Base-by-base conservation (phyloP, 2,113 vertebrate genomes). In the Romanogobio albipinnatus region DNA sequence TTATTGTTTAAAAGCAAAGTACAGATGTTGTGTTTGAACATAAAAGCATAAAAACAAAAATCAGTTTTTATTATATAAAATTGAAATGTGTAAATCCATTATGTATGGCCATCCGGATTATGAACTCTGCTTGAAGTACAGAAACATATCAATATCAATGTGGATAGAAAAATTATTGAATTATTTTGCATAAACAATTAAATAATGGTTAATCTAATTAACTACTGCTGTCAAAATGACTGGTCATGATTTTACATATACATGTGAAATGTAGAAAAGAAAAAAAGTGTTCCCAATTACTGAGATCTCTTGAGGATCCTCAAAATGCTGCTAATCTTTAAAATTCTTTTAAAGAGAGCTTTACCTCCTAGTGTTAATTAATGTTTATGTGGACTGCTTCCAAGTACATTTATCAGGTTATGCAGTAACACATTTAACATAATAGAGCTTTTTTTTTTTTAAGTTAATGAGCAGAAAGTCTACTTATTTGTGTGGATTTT, bases 381-480 rank as follows among this genome's bases (percentile, higher is more conserved):
- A 74, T 74, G 11, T 47, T 47, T n/a, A 3, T 49, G 6, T 24
- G 71, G 71, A 74, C 43, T 47, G 7, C 43, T 47, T 74, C 43
- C 5, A 49, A 49, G 5, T 24, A 24, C 22, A 47, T 47, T 26
- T n/a, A 7, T 74, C 14, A 10, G 11, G 43, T 74, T 74, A 43
- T 49, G 5, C 39, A 47, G 13, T 74, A n/a, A 24, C 71, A 74
- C 43, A 49, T 74, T 74, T 15, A 43, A 14, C 43, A 47, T 49
- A 49, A 74, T 74, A 74, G 6, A 47, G 43, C 11, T 7, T 0
- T 26, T 73, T 2, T 33, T 39, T 39, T 73, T 26, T 24, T 1
- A 6, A 74, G 71, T 74, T 74, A 74, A 74, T 74, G 49, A 49
- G 71, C 43, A 49, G 3, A 49, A 74, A 26, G 71, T 74, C 47